Evolutionary conservation across 2,888 invertebrate species (phyloP).

Genomic region (Netelia virgata): DNA sequence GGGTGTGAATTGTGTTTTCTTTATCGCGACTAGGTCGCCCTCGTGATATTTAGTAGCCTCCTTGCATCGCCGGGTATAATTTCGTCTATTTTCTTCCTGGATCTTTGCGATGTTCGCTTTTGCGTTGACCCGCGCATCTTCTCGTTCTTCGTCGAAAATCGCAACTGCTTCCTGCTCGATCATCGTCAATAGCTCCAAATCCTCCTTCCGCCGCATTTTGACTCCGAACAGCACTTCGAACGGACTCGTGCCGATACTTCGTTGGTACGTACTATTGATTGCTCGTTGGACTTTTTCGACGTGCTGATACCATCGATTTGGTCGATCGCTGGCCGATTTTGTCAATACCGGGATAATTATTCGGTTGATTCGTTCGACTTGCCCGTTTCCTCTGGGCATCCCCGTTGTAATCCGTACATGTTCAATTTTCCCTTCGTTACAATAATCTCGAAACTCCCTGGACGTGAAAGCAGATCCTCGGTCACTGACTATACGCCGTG

Average conservation of each 20-base stretch:
- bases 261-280: slow-evolving; percentile 10
- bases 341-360: slow-evolving; percentile 55
- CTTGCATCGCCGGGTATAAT: not conserved
- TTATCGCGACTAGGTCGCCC: slow-evolving; percentile 59
- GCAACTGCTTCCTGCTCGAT: not conserved
- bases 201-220: slow-evolving; percentile 24
- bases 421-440: slow-evolving; percentile 44
- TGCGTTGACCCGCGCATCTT: not conserved
- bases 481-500: slow-evolving; percentile 66
- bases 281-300: slow-evolving; percentile 8
- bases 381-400: slow-evolving; percentile 42
- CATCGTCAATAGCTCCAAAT: slow-evolving; percentile 61
- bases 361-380: slow-evolving; percentile 37
- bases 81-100: slow-evolving; percentile 43
- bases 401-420: slow-evolving; percentile 75
- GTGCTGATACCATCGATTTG: slow-evolving; percentile 37
- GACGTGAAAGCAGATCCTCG: slow-evolving; percentile 70
- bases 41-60: not conserved
- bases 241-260: slow-evolving; percentile 15
- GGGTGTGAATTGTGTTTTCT: slow-evolving; percentile 67
- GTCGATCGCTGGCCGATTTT: slow-evolving; percentile 50
- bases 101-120: slow-evolving; percentile 11
- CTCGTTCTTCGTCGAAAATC: not conserved
- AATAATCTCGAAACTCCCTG: slow-evolving; percentile 41
- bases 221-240: slow-evolving; percentile 32